These are phyloP conservation scores for Sylvilagus bachmani DNA, from an alignment of 2,113 vertebrate genomes.

Conservation along the genomic window DNA sequence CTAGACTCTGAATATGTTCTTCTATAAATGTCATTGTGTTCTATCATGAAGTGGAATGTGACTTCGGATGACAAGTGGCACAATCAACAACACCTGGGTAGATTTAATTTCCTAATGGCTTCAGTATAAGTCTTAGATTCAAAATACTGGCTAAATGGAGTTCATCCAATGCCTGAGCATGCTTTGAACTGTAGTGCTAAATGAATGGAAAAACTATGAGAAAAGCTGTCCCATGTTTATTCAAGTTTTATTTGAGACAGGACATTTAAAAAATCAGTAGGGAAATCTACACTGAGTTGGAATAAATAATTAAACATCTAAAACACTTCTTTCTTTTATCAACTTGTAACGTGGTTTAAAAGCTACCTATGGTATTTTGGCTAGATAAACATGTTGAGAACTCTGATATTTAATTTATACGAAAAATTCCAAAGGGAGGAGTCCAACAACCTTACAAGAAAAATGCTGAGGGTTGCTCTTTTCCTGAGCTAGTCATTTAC, in stretches of 20 bases:
- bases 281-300: neutral
- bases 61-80: neutral
- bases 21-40: neutral
- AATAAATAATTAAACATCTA: conserved; percentile 32
- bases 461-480: neutral
- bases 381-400: neutral
- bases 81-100: neutral
- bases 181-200: neutral
- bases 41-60: neutral
- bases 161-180: neutral
- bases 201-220: neutral
- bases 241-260: neutral
- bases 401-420: neutral
- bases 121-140: neutral
- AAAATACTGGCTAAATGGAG: conserved; percentile 3
- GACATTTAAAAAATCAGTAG: neutral
- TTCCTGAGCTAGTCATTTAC: neutral
- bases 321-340: neutral
- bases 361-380: neutral
- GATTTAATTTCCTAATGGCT: conserved; percentile 16
- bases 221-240: neutral
- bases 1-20: neutral
- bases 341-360: neutral
- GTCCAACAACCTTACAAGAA: neutral
- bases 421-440: neutral